A percentile compares a stretch with the other conserved stretches of the same genome.
phyloP scores from a whole-genome alignment of 1,140 invertebrate species.

The Ooceraea biroi region DNA sequence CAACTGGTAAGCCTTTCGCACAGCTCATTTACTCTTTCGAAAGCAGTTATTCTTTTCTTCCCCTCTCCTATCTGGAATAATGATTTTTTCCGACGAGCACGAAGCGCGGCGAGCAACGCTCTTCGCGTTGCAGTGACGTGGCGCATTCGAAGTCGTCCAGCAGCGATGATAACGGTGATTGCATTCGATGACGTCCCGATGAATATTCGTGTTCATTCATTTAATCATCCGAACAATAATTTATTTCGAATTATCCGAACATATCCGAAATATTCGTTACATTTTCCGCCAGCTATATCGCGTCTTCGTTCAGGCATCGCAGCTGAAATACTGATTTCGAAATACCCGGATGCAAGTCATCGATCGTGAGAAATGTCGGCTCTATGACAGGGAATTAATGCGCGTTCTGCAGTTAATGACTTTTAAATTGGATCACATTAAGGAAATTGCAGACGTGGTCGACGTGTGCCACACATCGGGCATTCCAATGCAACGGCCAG shows the following conservation, averaged over 20 bases:
- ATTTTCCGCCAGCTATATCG: too few species aligned
- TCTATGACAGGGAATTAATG: not conserved
- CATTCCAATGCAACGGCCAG: slow-evolving; percentile 1
- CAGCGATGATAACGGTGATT: not conserved
- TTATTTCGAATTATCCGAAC: not conserved
- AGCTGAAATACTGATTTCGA: too few species aligned
- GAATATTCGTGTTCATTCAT: not conserved
- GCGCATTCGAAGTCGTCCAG: not conserved
- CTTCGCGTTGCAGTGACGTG: not conserved
- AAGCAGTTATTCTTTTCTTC: slow-evolving; percentile 1
- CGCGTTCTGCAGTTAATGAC: not conserved
- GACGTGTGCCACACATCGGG: not conserved
- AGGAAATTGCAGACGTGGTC: not conserved
- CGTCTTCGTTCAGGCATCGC: too few species aligned
- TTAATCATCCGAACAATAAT: too few species aligned
- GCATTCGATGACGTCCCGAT: not conserved
- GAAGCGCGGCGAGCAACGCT: slow-evolving; percentile 8
- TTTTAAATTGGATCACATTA: not conserved
- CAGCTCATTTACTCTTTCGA: not conserved
- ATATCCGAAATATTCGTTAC: slow-evolving; percentile 1
- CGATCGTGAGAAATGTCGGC: too few species aligned
- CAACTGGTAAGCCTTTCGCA: slow-evolving; percentile 20
- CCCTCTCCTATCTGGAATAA: not conserved
- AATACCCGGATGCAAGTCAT: too few species aligned
- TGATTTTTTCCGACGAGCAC: slow-evolving; percentile 9